Percentiles rank a stretch among this genome's conserved stretches.
phyloP scores from a whole-genome alignment of 2,113 vertebrate genomes.

The Prionailurus viverrinus region DNA sequence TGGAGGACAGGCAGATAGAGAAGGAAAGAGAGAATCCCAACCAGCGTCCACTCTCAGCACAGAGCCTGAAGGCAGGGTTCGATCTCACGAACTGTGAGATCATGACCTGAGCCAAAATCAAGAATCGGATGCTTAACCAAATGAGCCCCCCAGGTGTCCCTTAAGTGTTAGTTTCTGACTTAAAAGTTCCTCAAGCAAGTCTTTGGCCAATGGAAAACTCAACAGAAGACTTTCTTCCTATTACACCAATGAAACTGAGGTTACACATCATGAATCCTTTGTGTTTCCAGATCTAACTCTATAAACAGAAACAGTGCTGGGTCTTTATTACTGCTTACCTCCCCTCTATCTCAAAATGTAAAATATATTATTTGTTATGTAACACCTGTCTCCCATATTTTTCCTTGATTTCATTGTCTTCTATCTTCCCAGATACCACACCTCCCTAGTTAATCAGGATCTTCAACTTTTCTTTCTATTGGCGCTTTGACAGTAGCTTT shows the following conservation, averaged over 20 bases:
- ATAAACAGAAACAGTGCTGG: neutral
- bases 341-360: neutral
- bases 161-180: neutral
- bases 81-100: too few species aligned
- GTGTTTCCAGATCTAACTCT: neutral
- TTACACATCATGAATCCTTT: neutral
- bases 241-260: neutral
- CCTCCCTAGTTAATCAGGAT: neutral
- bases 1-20: too few species aligned
- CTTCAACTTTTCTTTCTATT: neutral
- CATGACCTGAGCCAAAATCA: too few species aligned
- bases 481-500: neutral
- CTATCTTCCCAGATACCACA: neutral
- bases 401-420: neutral
- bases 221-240: neutral
- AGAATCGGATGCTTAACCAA: too few species aligned
- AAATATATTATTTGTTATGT: neutral
- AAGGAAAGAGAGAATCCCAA: too few species aligned
- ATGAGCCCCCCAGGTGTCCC: too few species aligned
- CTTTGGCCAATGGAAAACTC: neutral
- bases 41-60: too few species aligned
- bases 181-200: neutral
- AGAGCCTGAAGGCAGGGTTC: too few species aligned
- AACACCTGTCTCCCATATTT: neutral
- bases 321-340: neutral